A percentile compares a stretch with the other conserved stretches of the same genome.
phyloP scores from a whole-genome alignment of 2,888 invertebrate species.

The Pachymerium ferrugineum region DNA sequence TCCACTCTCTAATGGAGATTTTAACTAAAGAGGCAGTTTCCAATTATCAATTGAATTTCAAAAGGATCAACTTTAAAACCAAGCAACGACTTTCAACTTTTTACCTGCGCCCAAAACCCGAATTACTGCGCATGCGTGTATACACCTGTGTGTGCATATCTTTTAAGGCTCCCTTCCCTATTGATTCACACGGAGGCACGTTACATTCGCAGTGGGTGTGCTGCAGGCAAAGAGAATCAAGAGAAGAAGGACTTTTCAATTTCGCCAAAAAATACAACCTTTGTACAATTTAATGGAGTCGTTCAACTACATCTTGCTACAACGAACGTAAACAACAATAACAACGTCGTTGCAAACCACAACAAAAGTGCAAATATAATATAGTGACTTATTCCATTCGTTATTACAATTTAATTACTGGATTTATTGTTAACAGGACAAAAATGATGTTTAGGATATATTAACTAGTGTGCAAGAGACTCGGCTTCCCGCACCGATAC shows the following conservation, averaged over 20 bases:
- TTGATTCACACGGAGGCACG: conserved; percentile 11
- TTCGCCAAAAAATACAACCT: too few relatives aligned
- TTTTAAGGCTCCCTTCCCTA: background rate
- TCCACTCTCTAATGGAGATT: too few relatives aligned
- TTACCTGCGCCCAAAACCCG: background rate
- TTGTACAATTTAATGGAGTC: background rate
- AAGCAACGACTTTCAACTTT: background rate
- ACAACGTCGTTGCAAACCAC: background rate
- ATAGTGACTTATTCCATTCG: background rate
- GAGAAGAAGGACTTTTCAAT: background rate
- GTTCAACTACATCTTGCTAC: too few relatives aligned
- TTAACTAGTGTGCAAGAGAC: background rate
- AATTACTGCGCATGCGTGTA: conserved; percentile 4
- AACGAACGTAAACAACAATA: too few relatives aligned
- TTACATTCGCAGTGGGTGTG: conserved; percentile 6
- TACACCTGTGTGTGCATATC: conserved; percentile 8
- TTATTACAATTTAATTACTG: too few relatives aligned
- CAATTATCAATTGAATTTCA: too few relatives aligned
- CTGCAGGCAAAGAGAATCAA: background rate
- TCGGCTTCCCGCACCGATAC: background rate
- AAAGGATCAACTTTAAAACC: background rate
- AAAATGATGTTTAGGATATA: too few relatives aligned
- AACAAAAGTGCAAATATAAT: background rate
- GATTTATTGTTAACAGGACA: too few relatives aligned
- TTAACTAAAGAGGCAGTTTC: too few relatives aligned